Evolutionary conservation across 2,797 vertebrate genomes (phyloP), one percentile per base, ranked within the genome.

Genomic region (Hyperoplus immaculatus): DNA sequence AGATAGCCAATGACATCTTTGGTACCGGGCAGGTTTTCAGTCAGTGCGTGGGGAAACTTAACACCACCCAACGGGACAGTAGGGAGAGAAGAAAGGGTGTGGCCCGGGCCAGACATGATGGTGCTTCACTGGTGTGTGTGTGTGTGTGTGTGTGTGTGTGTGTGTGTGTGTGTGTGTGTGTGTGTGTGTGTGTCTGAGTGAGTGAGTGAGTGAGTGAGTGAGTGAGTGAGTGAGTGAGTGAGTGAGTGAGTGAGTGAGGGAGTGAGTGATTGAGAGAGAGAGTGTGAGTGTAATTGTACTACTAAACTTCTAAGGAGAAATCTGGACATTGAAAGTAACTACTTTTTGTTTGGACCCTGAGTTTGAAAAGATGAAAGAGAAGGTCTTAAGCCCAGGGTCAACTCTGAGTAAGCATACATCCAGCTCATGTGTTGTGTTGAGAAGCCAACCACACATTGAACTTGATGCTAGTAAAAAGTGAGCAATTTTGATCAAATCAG

Each of bases 1-100:
- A 81, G 84, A 66, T 59, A 86, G 87, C 92, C 89, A 90, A 90
- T 93, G 89, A 84, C 81, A 85, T 88, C 72, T 78, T 86, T 93
- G 92, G 88, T 90, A 93, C 88, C 21, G 62, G 87, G 93, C 90
- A 94, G 90, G 86, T 87, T 93, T 92, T 81, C 83, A 88, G 72
- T 81, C 83, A 87, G 72, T 70, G 84, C 78, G 6, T 83, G 87
- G 84, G 85, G 92, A 90, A 94, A 94, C 89, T 78, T 64, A 85
- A 94, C 87, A 93, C 93, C 87, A 81, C 82, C 88, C 88, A 75
- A 76, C 58, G 83, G 91, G 87, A 83, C 84, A 73, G 81, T 53
- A 60, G 80, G 72, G 72, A 59, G 81, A 85, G 74, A 82, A 83
- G 73, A 81, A 87, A 91, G 90, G 92, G 93, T 90, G 93, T 88